Evolutionary conservation across 2,797 vertebrate species (phyloP).

Genomic region (Thamnophis elegans): DNA sequence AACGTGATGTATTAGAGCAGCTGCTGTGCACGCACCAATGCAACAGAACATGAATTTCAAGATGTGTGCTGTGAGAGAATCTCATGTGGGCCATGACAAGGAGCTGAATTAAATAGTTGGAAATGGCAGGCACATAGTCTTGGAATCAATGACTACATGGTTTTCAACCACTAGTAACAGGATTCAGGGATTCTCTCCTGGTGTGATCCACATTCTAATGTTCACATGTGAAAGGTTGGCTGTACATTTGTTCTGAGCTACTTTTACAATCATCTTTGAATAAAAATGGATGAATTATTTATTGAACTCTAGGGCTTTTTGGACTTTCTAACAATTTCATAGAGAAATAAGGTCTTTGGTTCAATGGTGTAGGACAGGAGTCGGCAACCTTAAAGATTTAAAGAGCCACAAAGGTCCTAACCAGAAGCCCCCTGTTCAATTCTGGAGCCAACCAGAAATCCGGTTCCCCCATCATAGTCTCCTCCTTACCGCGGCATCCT

Average conservation of each 20-base stretch:
- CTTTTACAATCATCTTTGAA: neutral
- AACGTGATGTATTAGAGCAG: neutral
- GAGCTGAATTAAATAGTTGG: slow-evolving; percentile 4
- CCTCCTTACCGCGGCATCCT: too few relatives aligned
- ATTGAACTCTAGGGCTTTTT: neutral
- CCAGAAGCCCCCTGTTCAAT: too few relatives aligned
- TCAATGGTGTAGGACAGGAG: neutral
- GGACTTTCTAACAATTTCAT: neutral
- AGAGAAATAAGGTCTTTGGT: neutral
- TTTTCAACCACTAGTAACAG: neutral
- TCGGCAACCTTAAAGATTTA: too few relatives aligned
- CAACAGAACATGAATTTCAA: neutral
- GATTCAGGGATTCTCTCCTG: neutral
- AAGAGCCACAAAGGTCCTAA: too few relatives aligned
- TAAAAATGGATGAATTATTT: neutral
- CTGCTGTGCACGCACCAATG: neutral
- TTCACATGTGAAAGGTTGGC: neutral
- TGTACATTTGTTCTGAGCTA: neutral
- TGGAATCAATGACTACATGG: slow-evolving; percentile 1
- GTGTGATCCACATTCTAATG: neutral
- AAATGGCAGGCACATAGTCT: neutral
- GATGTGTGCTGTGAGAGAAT: neutral
- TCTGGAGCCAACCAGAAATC: too few relatives aligned
- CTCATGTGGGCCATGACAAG: neutral
- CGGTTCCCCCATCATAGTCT: too few relatives aligned